Base-by-base conservation (phyloP, 1,140 invertebrate species). In the Zaprionus vittiger region DNA sequence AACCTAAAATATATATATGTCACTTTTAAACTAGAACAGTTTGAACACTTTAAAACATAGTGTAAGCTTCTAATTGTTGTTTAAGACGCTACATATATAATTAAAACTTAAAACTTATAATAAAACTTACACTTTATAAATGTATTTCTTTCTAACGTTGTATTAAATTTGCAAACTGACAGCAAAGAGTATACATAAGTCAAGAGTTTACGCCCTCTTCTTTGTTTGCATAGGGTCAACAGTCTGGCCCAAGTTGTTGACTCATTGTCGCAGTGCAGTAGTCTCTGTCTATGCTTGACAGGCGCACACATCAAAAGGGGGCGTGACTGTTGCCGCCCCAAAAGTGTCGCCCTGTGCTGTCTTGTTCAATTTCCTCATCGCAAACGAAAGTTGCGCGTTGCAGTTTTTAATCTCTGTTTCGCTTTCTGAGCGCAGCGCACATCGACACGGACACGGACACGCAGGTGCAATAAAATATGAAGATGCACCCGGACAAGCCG, bases 381-480 rank as follows among this genome's bases (percentile, higher is more conserved):
- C 74, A 77, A 84, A 84, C 79, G 82, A 84, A 84, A 84, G 81
- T 84, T 77, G 63, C 63, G 56, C 78, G 54, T 62, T 77, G 73
- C 75, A 74, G 20, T 77, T 81, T 79, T 87, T 82, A 83, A 81
- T 83, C 73, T 73, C 62, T 83, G 85, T 77, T 89, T 81, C 85
- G 85, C 85, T 89, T 89, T 89, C 85, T 89, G 81, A 87, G 72
- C 72, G 62, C 79, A 83, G 64, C 77, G 31, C 31, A 34, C 31
- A 34, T 34, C 31, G 31, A 72, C 73, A 87, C 63, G 59, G 79
- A 49, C 64, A 64, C 44, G 59, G 67, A 76, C 83, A 87, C 69
- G 77, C 72, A 66, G 64, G 44, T 82, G 78, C 70, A 79, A 71
- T 83, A 73, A 83, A 68, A 68, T 26, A n/a, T 31, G 34, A 28